These are phyloP conservation scores for Labrus mixtus DNA, from an alignment of 2,113 vertebrate genomes.

Conservation along the genomic window DNA sequence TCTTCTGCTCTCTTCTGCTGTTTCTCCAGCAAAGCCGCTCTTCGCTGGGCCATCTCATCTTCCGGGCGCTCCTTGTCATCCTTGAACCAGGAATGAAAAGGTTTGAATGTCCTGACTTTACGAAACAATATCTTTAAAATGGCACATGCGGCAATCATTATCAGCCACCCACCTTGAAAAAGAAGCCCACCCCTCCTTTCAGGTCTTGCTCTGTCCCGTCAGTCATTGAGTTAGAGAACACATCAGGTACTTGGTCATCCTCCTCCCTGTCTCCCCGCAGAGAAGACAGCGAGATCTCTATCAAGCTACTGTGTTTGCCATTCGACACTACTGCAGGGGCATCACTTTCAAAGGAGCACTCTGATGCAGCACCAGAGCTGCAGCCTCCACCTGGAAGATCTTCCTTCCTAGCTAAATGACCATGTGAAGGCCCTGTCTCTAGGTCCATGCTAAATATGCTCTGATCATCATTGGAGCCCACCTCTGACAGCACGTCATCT, in stretches of 20 bases:
- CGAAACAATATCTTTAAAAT: background rate
- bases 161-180: slow-evolving; percentile 83
- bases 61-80: slow-evolving; percentile 85
- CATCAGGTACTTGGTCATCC: slow-evolving; percentile 74
- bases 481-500: slow-evolving; percentile 76
- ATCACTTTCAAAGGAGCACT: slow-evolving; percentile 88
- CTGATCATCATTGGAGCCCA: slow-evolving; percentile 77
- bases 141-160: background rate
- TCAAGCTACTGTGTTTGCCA: slow-evolving; percentile 86
- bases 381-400: slow-evolving; percentile 54
- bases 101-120: background rate
- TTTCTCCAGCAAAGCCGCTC: slow-evolving; percentile 88
- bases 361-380: slow-evolving; percentile 84
- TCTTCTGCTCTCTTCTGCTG: slow-evolving; percentile 91
- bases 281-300: slow-evolving; percentile 88
- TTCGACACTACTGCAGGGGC: slow-evolving; percentile 67
- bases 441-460: slow-evolving; percentile 82
- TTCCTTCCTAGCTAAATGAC: slow-evolving; percentile 62
- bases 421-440: slow-evolving; percentile 62
- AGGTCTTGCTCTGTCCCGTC: slow-evolving; percentile 83
- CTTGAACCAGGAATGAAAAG: slow-evolving; percentile 64
- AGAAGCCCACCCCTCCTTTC: slow-evolving; percentile 87
- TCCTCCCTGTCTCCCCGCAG: slow-evolving; percentile 81
- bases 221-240: slow-evolving; percentile 83
- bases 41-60: slow-evolving; percentile 91